A percentile compares a stretch with the other conserved stretches of the same genome.
Conservation (phyloP, 2,888 invertebrate genomes). For the Colostygia pectinataria region DNA sequence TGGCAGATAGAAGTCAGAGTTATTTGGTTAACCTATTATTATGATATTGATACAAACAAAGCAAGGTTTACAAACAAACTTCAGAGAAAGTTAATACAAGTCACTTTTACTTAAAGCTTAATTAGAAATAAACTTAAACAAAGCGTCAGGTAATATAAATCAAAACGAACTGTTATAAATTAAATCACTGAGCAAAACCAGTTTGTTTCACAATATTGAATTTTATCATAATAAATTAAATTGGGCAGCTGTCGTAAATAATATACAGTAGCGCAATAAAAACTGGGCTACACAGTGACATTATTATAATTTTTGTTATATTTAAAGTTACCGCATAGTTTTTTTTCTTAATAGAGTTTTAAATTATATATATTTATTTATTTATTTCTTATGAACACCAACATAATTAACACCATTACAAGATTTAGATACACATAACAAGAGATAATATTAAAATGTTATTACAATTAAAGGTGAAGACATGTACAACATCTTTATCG, state of each 20-base stretch:
- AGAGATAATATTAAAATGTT: no score
- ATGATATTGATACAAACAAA: not conserved
- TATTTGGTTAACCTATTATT: no score
- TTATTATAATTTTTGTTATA: not conserved
- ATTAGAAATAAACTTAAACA: slow-evolving; percentile 22
- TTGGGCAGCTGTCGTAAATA: slow-evolving; percentile 9
- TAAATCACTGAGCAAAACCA: slow-evolving; percentile 29
- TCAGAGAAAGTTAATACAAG: not conserved
- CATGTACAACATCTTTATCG: no score
- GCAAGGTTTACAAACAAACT: slow-evolving; percentile 1
- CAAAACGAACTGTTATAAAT: slow-evolving; percentile 34
- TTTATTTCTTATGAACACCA: no score
- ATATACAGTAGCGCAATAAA: slow-evolving; percentile 10
- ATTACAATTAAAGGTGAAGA: no score
- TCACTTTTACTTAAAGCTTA: not conserved
- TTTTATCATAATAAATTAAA: slow-evolving; percentile 31
- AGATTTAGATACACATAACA: no score
- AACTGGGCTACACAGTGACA: no score
- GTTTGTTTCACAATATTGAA: slow-evolving; percentile 33
- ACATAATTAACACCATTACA: not conserved
- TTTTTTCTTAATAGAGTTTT: no score
- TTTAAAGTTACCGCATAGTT: no score
- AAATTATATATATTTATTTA: no score
- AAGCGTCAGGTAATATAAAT: slow-evolving; percentile 30
- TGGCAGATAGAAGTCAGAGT: no score